Evolutionary conservation across 2,888 invertebrate genomes (phyloP), one percentile per base, ranked within the genome.

Genomic region (Theodoxus fluviatilis): DNA sequence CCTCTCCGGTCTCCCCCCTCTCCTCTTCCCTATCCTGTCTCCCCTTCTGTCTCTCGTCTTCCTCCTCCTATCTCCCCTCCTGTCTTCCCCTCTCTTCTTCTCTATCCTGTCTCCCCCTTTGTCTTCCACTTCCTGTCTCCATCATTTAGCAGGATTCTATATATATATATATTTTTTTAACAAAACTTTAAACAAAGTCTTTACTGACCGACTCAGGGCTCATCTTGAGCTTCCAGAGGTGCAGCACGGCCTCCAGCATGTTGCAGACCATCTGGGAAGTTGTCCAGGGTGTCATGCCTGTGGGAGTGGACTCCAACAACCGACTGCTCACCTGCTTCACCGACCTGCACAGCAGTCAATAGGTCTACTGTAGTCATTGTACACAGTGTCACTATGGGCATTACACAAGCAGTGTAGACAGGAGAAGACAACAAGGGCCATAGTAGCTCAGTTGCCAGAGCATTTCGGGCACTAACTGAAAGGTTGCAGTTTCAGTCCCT

Each of bases 231-330:
- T 90, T 91, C 87, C 92, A 91, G 90, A 95, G 91, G 73, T 92
- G 91, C 47, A 92, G 90, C 38, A 95, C 89, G 0, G 93, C 92
- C 87, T 95, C 95, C 73, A 95, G 87, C 92, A 95, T 93, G 77
- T 92, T 92, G 33, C 93, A 92, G 18, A 96, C 93, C 15, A 95
- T 88, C 65, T 93, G 92, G 0, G 94, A 94, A 0, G 82, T 74
- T n/a, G 78, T 77, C 72, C 81, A 81, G 12, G 77, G 73, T 33
- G 77, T 76, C 7, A 73, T 76, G 3, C 74, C 77, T 12, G 73
- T 75, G 9, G 74, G 73, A 6, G 77, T 71, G 49, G 76, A 79
- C 22, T 81, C 81, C 59, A 79, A 43, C 73, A 81, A 68, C 73
- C 78, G 75, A 81, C 78, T 80, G 77, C 79, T 83, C 52, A 81